Percentiles rank a stretch among this genome's conserved stretches.
Evolutionary conservation across 2,797 vertebrate genomes (phyloP).

Genomic region (Perodicticus potto): DNA sequence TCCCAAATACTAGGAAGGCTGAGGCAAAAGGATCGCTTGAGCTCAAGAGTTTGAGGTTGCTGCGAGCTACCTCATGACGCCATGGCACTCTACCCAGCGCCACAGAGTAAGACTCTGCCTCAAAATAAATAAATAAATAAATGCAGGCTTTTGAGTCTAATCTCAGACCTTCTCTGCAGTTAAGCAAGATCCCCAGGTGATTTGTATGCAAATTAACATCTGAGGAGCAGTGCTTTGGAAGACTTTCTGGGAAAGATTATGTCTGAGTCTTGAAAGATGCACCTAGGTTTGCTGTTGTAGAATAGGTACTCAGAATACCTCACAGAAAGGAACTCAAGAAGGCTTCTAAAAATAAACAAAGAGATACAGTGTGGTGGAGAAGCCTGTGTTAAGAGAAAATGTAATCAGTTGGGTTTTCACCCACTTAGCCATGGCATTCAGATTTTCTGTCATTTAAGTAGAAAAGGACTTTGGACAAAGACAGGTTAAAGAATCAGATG

Average conservation of each 20-base stretch:
- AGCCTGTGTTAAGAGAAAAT: constrained; percentile 9
- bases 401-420: constrained; percentile 44
- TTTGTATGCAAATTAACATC: constrained; percentile 10
- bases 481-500: not conserved
- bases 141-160: not conserved
- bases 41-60: no score
- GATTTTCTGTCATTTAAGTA: not conserved
- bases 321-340: not conserved
- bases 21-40: no score
- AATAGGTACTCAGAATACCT: not conserved
- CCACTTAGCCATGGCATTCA: not conserved
- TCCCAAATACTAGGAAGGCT: no score
- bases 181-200: not conserved
- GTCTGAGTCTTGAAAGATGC: not conserved
- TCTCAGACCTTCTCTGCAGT: not conserved
- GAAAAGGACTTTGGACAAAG: constrained; percentile 8
- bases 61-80: no score
- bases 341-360: not conserved
- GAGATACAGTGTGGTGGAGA: not conserved
- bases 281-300: not conserved
- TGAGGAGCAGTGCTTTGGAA: not conserved
- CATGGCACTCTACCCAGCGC: no score
- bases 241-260: constrained; percentile 3
- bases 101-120: no score
- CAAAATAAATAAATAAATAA: no score